Evolutionary conservation across 2,797 vertebrate species (phyloP), one percentile per base, ranked within the genome.

Genomic region (Odontamblyopus lacepedii): DNA sequence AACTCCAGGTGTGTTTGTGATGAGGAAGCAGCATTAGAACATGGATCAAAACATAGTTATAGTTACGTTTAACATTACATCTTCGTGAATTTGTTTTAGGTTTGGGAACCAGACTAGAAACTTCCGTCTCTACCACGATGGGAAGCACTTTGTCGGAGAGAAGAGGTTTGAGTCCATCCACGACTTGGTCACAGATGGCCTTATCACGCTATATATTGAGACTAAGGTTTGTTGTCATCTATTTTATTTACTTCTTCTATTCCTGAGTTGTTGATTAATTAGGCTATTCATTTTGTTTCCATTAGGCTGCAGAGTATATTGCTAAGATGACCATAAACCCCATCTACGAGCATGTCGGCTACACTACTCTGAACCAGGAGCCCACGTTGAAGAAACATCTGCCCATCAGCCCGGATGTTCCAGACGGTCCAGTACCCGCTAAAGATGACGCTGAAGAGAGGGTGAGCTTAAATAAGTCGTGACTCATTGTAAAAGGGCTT

Each of bases 321-420:
- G 96, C 98, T 18, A 98, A 97, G 91, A 99, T 99, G 98, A 99
- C 98, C 81, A 99, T 99, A 92, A 99, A 99, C 92, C 98, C 98
- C 77, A 99, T 99, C 92, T 99, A 99, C 79, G 97, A 99, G 90
- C 98, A 99, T 38, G 94, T 99, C 89, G 98, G 98, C 92, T 99
- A 99, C 95, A 99, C 98, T 91, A 99, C 98, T 71, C 94, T 99
- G 91, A 99, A 95, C 94, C 95, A 96, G 87, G 97, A 98, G 91
- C 96, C 96, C 84, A 91, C 96, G 38, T 91, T 96, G 88, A 98
- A 96, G 90, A 97, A 96, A 84, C 94, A 94, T 78, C 70, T 90
- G 83, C 94, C 96, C 35, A 80, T 90, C 85, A 93, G 95, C 89
- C 95, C 92, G 71, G 96, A 98, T 76, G 85, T 91, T 66, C 93